Conservation (phyloP, 2,797 vertebrate genomes). For the Eulemur rubriventer region DNA sequence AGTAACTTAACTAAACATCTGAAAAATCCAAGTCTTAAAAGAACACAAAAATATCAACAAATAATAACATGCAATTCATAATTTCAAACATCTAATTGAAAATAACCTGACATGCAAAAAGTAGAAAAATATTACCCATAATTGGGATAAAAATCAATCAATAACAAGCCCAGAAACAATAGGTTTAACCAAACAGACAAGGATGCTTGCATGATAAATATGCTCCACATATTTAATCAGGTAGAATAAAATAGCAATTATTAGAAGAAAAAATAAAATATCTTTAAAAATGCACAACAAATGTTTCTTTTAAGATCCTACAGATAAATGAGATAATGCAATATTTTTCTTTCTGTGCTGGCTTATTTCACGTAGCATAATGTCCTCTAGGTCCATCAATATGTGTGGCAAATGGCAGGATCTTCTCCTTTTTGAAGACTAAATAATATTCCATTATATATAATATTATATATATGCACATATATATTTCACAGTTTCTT, state of each 20-base stretch:
- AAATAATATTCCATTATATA: too few relatives aligned
- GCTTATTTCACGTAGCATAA: too few relatives aligned
- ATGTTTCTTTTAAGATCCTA: too few relatives aligned
- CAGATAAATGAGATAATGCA: too few relatives aligned
- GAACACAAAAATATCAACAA: neutral
- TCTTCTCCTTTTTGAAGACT: too few relatives aligned
- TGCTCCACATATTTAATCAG: neutral
- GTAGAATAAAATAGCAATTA: neutral
- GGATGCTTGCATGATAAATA: neutral
- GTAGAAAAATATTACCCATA: neutral
- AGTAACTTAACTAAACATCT: neutral
- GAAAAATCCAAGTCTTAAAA: neutral
- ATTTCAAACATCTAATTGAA: neutral
- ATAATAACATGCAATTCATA: neutral
- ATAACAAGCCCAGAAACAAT: neutral
- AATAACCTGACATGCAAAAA: neutral
- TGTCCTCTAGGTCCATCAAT: too few relatives aligned
- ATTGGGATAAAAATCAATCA: neutral
- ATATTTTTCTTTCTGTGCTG: too few relatives aligned
- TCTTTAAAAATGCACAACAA: neutral
- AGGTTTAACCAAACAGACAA: neutral
- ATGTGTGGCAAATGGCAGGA: too few relatives aligned
- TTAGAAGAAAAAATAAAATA: neutral
- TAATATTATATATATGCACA: too few relatives aligned
- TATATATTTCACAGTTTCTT: too few relatives aligned